Conservation (phyloP, 2,888 invertebrate species). For the Aplocera efformata region DNA sequence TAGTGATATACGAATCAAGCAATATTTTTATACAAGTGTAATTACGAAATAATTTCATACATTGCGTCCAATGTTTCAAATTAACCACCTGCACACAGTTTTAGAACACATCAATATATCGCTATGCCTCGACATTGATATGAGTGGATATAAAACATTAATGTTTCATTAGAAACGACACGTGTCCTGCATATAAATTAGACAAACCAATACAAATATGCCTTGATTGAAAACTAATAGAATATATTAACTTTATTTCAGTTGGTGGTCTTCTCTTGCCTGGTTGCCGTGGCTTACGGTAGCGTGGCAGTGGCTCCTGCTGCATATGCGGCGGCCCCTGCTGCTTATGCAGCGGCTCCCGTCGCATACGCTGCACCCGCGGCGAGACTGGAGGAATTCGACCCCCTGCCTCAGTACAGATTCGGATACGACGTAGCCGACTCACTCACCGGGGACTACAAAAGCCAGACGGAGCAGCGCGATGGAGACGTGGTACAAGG, state of each 20-base stretch:
- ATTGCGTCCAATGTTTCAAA: constrained; percentile 2
- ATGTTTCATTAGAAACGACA: constrained; percentile 8
- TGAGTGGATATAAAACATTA: constrained; percentile 6
- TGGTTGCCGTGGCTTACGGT: constrained; percentile 55
- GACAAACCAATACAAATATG: neutral
- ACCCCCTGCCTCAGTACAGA: constrained; percentile 80
- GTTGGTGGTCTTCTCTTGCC: constrained; percentile 67
- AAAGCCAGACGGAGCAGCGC: constrained; percentile 72
- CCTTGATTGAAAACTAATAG: too few relatives aligned
- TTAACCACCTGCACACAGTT: constrained; percentile 8
- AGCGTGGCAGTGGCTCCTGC: constrained; percentile 59
- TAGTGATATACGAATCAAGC: constrained; percentile 4
- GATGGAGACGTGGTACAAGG: constrained; percentile 78
- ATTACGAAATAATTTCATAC: constrained; percentile 8
- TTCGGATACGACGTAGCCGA: constrained; percentile 70
- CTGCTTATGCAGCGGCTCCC: constrained; percentile 38
- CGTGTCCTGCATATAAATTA: constrained; percentile 12
- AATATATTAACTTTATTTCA: too few relatives aligned
- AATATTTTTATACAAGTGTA: neutral
- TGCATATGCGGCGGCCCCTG: constrained; percentile 37
- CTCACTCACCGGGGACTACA: constrained; percentile 69
- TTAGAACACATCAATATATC: constrained; percentile 4
- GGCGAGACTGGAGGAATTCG: constrained; percentile 68
- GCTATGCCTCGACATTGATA: neutral
- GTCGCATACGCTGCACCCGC: constrained; percentile 32